phyloP scores from a whole-genome alignment of 2,888 invertebrate species.

The Cephus spinipes region DNA sequence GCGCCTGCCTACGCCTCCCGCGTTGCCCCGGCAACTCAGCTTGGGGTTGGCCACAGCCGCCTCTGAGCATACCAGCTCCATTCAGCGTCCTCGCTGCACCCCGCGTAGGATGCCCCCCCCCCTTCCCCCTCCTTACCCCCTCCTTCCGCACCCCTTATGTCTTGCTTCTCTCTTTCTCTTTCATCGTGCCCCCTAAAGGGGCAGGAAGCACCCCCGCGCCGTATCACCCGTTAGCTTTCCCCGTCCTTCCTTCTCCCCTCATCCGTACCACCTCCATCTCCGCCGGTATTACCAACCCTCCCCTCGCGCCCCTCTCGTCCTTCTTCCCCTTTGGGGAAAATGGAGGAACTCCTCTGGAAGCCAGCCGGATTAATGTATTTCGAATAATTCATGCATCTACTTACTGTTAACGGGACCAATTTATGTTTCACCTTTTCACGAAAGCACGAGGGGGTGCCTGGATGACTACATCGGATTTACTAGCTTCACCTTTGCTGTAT shows the following conservation, averaged over 20 bases:
- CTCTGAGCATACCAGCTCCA: slow-evolving; percentile 56
- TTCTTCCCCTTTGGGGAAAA: slow-evolving; percentile 26
- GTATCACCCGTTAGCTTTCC: no score
- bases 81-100: slow-evolving; percentile 56
- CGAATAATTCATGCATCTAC: slow-evolving; percentile 50
- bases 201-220: slow-evolving; percentile 23
- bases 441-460: neutral
- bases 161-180: slow-evolving; percentile 7
- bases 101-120: slow-evolving; percentile 10
- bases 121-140: neutral
- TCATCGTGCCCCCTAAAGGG: neutral
- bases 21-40: slow-evolving; percentile 63
- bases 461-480: no score
- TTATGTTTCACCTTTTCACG: slow-evolving; percentile 13
- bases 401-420: slow-evolving; percentile 25
- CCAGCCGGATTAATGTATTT: slow-evolving; percentile 55
- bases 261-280: slow-evolving; percentile 12
- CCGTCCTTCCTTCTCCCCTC: no score
- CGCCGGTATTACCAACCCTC: slow-evolving; percentile 28
- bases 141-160: neutral
- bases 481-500: no score
- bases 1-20: slow-evolving; percentile 57
- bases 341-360: slow-evolving; percentile 40
- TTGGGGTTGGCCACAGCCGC: slow-evolving; percentile 63
- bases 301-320: slow-evolving; percentile 22